These are phyloP conservation scores for Listronotus oregonensis DNA, from an alignment of 1,140 invertebrate genomes.

Conservation along the genomic window DNA sequence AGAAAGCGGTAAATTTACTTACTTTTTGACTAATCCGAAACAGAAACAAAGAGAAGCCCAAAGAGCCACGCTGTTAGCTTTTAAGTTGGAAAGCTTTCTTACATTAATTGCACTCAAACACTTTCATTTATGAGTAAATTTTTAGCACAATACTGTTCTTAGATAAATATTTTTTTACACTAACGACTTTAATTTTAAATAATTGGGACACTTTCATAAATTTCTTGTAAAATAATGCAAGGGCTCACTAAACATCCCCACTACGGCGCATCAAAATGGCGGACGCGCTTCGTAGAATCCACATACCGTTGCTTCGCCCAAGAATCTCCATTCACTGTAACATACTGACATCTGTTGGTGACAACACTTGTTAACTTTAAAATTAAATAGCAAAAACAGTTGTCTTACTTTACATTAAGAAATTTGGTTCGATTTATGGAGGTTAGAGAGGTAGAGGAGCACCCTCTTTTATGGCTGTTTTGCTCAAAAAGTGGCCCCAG, in stretches of 20 bases:
- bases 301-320: conserved; percentile 35
- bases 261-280: conserved; percentile 54
- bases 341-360: neutral
- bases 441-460: no score
- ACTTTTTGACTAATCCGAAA: conserved; percentile 48
- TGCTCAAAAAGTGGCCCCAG: no score
- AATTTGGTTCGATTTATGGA: no score
- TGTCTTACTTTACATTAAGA: neutral
- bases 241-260: conserved; percentile 49
- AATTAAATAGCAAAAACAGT: neutral
- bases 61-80: conserved; percentile 54
- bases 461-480: no score
- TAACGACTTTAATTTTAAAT: conserved; percentile 35
- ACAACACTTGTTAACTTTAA: neutral
- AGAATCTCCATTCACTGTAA: conserved; percentile 13
- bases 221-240: conserved; percentile 45
- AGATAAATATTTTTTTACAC: conserved; percentile 17
- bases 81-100: conserved; percentile 45
- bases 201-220: conserved; percentile 45
- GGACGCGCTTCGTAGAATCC: conserved; percentile 47
- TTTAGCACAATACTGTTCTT: conserved; percentile 21
- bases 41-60: conserved; percentile 53
- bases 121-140: conserved; percentile 40
- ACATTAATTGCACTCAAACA: conserved; percentile 46
- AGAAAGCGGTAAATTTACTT: conserved; percentile 36